Base-by-base conservation (phyloP, 2,797 vertebrate species). In the Decapterus maruadsi region DNA sequence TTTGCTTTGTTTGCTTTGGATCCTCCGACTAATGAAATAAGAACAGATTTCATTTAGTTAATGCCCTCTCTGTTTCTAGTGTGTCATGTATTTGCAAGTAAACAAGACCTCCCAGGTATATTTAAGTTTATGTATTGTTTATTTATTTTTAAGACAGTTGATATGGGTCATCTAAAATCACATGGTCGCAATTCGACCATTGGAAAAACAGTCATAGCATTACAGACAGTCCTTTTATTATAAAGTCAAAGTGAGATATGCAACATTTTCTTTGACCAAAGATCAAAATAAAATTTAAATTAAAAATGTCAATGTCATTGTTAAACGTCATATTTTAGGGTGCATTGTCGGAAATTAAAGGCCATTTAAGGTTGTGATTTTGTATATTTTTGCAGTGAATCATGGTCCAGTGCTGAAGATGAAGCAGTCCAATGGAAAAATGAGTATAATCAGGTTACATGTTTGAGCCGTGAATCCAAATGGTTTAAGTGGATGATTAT, bases 401-500 rank as follows among this genome's bases (percentile, higher is more conserved):
- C 34, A 48, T n/a, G 45, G 10, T 36, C 11, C 38, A 17, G 66
- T 50, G 50, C 50, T 42, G 50, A 69, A 57, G 55, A 43, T 59
- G 34, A 56, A 46, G 26, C 72, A 12, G 68, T 58, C 65, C 54
- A 38, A 2, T 58, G 58, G 80, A 75, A 72, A 73, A 73, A 79
- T 29, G 45, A 68, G 55, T 6, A 10, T 50, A 80, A 84, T 86
- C 60, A 31, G 11, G 75, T 83, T 75, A 66, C 59, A 34, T 5
- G 59, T 68, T 59, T 38, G 68, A 84, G 79, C 50, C 40, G n/a
- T 65, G 79, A 72, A 69, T 70, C 56, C 76, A 76, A 80, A 78
- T 75, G 78, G 77, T 78, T 82, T 80, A 73, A 82, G 73, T 83
- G 72, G 75, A 68, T 79, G 75, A 78, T 84, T 81, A 65, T 20